Percentiles rank a stretch among this genome's conserved stretches.
These are phyloP conservation scores for Apamea epomidion DNA, from an alignment of 2,888 invertebrate genomes.

Conservation along the genomic window DNA sequence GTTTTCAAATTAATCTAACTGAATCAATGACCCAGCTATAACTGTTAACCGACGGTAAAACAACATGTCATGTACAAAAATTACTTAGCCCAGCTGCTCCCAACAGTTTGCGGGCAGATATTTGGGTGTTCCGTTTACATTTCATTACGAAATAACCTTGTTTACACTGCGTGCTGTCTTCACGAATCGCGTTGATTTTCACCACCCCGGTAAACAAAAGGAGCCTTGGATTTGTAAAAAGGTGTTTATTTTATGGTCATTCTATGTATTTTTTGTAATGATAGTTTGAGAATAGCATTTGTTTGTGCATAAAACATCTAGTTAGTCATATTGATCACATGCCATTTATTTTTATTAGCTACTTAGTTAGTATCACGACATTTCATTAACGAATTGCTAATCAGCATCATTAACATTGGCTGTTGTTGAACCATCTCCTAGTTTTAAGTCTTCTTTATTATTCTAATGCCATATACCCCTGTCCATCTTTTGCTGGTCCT, in stretches of 20 bases:
- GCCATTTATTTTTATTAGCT: constrained; percentile 27
- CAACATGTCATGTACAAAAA: constrained; percentile 48
- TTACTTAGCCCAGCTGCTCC: constrained; percentile 45
- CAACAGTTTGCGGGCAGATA: constrained; percentile 54
- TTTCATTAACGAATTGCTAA: constrained; percentile 37
- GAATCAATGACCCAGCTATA: constrained; percentile 3
- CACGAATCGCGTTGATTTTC: constrained; percentile 33
- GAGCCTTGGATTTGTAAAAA: constrained; percentile 47
- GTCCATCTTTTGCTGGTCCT: constrained; percentile 5
- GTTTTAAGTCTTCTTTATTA: constrained; percentile 32
- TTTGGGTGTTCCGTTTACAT: constrained; percentile 60
- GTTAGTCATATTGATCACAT: constrained; percentile 20
- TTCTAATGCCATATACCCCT: not conserved
- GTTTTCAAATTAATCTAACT: constrained; percentile 11
- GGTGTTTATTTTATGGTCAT: constrained; percentile 54
- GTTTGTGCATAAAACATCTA: constrained; percentile 18
- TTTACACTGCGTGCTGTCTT: constrained; percentile 52
- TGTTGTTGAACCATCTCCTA: constrained; percentile 21
- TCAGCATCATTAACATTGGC: constrained; percentile 14
- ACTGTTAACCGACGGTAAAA: constrained; percentile 30
- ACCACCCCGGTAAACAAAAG: constrained; percentile 49
- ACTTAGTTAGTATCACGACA: constrained; percentile 24
- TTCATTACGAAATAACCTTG: constrained; percentile 62
- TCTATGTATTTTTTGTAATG: constrained; percentile 28
- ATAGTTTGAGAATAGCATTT: constrained; percentile 6